Evolutionary conservation across 1,140 invertebrate genomes (phyloP).

Genomic region (Bombus confusus): DNA sequence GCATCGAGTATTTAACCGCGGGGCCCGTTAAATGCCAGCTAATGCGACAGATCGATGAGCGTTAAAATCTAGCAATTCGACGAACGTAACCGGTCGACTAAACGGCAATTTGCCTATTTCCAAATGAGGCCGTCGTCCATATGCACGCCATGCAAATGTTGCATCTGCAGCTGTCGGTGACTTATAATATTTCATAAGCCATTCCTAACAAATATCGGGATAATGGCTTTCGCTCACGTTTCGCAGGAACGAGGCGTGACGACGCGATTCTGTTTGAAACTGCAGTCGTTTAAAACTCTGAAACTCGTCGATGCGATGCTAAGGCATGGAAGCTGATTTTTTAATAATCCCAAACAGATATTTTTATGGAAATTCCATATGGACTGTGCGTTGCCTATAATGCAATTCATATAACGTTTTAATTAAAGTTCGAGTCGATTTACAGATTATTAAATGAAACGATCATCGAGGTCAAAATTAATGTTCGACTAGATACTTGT

Average conservation of each 20-base stretch:
- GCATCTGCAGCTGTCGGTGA: slow-evolving; percentile 16
- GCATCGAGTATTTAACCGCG: not conserved
- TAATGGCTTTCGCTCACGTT: not conserved
- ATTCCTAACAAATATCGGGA: slow-evolving; percentile 20
- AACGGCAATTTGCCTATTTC: not conserved
- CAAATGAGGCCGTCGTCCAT: slow-evolving; percentile 6
- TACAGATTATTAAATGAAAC: too few species aligned
- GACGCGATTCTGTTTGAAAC: not conserved
- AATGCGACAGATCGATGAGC: slow-evolving; percentile 23
- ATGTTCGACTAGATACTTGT: too few species aligned
- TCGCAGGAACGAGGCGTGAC: not conserved
- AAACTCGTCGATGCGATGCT: not conserved
- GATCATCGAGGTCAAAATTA: too few species aligned
- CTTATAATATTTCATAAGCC: slow-evolving; percentile 26
- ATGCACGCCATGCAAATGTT: not conserved
- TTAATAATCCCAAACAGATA: too few species aligned
- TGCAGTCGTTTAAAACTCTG: not conserved
- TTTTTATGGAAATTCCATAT: too few species aligned
- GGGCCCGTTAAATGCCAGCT: not conserved
- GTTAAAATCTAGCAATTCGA: slow-evolving; percentile 17
- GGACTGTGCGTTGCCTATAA: too few species aligned
- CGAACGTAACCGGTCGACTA: not conserved
- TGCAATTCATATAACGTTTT: too few species aligned
- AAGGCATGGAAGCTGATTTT: too few species aligned
- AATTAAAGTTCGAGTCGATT: too few species aligned